phyloP scores from a whole-genome alignment of 1,140 invertebrate genomes.

The Temnothorax longispinosus region DNA sequence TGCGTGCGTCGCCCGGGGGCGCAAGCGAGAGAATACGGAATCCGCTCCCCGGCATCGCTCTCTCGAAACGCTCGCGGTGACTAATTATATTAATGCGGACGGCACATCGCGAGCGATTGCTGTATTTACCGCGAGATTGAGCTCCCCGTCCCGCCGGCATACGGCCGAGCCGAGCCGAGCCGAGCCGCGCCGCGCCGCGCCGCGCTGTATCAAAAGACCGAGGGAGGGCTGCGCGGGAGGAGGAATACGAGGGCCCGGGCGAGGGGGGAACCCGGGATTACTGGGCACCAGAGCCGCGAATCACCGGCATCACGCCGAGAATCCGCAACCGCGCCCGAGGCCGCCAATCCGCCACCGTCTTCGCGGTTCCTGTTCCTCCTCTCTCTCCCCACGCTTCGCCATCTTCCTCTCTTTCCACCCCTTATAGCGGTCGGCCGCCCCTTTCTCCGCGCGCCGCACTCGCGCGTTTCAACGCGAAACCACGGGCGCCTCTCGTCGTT shows the following conservation, averaged over 20 bases:
- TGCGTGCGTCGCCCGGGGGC: slow-evolving; percentile 57
- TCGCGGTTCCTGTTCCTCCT: slow-evolving; percentile 65
- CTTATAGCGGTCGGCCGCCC: slow-evolving; percentile 33
- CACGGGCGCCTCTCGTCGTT: slow-evolving; percentile 67
- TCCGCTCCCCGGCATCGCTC: slow-evolving; percentile 71
- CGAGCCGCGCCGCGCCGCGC: not conserved
- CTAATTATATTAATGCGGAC: slow-evolving; percentile 86
- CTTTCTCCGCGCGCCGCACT: slow-evolving; percentile 47
- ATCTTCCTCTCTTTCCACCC: slow-evolving; percentile 29
- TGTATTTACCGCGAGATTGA: slow-evolving; percentile 85
- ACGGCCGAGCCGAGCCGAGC: slow-evolving; percentile 13
- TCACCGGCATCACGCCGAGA: slow-evolving; percentile 85
- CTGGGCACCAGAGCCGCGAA: slow-evolving; percentile 85
- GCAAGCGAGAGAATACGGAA: slow-evolving; percentile 7
- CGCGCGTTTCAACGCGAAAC: slow-evolving; percentile 71
- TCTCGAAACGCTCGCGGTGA: slow-evolving; percentile 83
- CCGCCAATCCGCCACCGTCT: slow-evolving; percentile 85
- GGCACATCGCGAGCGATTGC: slow-evolving; percentile 84
- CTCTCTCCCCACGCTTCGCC: slow-evolving; percentile 42
- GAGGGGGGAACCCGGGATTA: slow-evolving; percentile 80
- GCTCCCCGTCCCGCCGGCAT: slow-evolving; percentile 57
- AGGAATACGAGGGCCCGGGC: slow-evolving; percentile 77
- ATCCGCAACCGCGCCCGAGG: slow-evolving; percentile 85
- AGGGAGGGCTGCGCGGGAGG: slow-evolving; percentile 59
- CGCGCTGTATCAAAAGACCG: slow-evolving; percentile 70